Evolutionary conservation across 2,888 invertebrate species (phyloP).

Genomic region (Mesorhabditis spiculigera): DNA sequence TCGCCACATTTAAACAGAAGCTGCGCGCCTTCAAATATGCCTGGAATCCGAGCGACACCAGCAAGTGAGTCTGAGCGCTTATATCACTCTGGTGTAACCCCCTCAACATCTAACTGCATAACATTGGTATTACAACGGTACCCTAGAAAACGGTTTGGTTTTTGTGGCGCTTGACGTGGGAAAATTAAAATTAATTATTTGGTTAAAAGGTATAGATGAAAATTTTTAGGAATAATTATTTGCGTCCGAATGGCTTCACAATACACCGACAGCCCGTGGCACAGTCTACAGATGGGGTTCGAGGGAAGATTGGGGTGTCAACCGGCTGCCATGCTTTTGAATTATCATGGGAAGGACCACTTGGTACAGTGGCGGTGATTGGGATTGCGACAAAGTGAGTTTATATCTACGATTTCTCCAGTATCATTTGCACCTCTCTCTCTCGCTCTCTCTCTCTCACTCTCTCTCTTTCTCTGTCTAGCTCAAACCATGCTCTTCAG

Average conservation of each 20-base stretch:
- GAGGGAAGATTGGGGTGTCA: slow-evolving; percentile 67
- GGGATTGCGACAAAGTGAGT: slow-evolving; percentile 79
- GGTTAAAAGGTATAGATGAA: not conserved
- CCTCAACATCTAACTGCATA: no score
- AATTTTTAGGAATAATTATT: slow-evolving; percentile 77
- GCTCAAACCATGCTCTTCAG: slow-evolving; percentile 27
- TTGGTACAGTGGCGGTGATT: slow-evolving; percentile 95
- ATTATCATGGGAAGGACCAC: slow-evolving; percentile 70
- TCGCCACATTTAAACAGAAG: slow-evolving; percentile 87
- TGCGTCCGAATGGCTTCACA: slow-evolving; percentile 93
- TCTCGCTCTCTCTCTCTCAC: no score
- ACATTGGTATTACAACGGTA: no score
- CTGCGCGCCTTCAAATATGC: slow-evolving; percentile 87
- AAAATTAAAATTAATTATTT: slow-evolving; percentile 6
- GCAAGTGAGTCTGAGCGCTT: slow-evolving; percentile 62
- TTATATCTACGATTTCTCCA: slow-evolving; percentile 7
- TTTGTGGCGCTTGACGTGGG: not conserved
- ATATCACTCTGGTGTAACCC: no score
- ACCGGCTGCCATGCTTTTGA: slow-evolving; percentile 51
- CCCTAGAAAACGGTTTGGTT: not conserved
- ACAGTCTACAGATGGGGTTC: slow-evolving; percentile 90
- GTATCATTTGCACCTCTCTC: not conserved
- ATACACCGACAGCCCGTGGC: slow-evolving; percentile 96
- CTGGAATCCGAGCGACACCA: slow-evolving; percentile 96
- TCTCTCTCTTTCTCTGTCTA: not conserved